Conservation (phyloP, 2,113 vertebrate genomes). For the Ia io region DNA sequence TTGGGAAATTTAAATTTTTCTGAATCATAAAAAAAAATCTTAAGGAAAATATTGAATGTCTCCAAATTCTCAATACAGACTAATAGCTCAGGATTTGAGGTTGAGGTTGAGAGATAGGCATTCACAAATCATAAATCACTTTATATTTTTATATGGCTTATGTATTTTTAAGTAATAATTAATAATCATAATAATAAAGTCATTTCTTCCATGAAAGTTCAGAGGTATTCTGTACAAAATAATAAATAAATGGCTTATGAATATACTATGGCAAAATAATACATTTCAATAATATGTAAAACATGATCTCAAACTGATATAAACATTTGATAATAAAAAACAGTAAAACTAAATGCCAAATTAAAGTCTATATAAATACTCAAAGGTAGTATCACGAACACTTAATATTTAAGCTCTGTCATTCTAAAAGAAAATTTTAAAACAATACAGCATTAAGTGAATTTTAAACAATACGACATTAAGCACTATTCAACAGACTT, state of each 20-base stretch:
- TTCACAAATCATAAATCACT: neutral
- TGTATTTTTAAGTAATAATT: neutral
- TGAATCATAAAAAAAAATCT: conserved; percentile 20
- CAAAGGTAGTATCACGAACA: neutral
- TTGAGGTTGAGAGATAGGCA: neutral
- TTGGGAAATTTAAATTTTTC: neutral
- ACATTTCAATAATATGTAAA: neutral
- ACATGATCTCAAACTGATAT: neutral
- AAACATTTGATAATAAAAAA: neutral
- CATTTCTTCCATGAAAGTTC: neutral
- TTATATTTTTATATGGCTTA: neutral
- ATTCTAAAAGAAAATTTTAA: neutral
- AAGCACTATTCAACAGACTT: neutral
- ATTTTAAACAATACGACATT: neutral
- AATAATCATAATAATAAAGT: neutral
- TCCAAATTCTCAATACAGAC: neutral
- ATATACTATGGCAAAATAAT: neutral
- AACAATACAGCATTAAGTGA: neutral
- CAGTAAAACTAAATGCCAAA: neutral
- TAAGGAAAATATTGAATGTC: neutral
- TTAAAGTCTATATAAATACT: conserved; percentile 12
- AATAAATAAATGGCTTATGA: neutral
- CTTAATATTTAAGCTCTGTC: neutral
- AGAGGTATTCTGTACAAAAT: neutral
- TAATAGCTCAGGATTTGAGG: neutral